Evolutionary conservation across 2,113 vertebrate species (phyloP), one percentile per base, ranked within the genome.

Genomic region (Syngnathus floridae): DNA sequence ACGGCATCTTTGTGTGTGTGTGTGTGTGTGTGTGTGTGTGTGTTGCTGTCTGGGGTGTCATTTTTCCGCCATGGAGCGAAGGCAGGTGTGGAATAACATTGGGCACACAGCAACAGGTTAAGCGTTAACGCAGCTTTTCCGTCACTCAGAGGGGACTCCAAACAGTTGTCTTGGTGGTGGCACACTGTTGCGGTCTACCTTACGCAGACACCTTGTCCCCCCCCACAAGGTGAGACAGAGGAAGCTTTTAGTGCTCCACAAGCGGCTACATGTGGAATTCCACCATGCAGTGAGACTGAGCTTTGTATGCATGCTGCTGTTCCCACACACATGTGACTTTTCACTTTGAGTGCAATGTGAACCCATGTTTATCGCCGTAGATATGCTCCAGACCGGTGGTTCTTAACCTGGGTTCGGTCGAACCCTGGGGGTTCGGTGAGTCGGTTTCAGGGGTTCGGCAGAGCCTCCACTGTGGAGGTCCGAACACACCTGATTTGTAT

Each of bases 251-350:
- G 49, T 7, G 7, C 19, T 12, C n/a, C n/a, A 12, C 51, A 11
- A 65, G 66, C 66, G 38, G 16, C 67, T 66, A 52, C 48, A 69
- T 84, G 84, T 80, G 78, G 73, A 79, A 82, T 85, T 78, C 78
- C 70, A 48, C 68, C 26, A 1, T 22, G 49, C 16, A 40, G 49
- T 72, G 67, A 81, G 75, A 45, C 36, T 8, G 11, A 54, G 51
- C 51, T 22, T 31, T 7, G 51, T 22, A 22, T 12, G 51, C 51
- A 12, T 54, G 51, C 51, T n/a, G n/a, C 11, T 12, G n/a, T 54
- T 26, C 10, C n/a, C 51, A 26, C 51, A n/a, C 19, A 21, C n/a
- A 8, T 10, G n/a, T n/a, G 7, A 21, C 48, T n/a, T 21, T 21
- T 51, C 8, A n/a, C 48, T 21, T 51, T 1, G 48, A 51, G 7